Evolutionary conservation across 2,113 vertebrate genomes (phyloP), one percentile per base, ranked within the genome.

Genomic region (Podarcis cretensis): DNA sequence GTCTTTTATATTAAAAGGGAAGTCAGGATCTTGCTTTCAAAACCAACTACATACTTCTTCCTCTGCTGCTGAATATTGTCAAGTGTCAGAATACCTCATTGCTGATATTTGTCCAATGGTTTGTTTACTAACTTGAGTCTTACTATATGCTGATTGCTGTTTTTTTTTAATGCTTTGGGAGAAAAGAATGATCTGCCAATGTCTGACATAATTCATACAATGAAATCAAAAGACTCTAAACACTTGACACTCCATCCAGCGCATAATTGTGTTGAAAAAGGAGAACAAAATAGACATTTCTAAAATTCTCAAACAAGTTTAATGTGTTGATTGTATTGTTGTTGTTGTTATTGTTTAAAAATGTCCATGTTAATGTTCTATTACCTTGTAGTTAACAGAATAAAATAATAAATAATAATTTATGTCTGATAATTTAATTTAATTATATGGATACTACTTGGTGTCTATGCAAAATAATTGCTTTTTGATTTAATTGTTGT

Each of bases 1-100:
- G 84, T 93, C 96, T 97, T 97, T 97, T 97, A 96, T 95, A 96
- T 97, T 97, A 96, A 97, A 97, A 97, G 97, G 92, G 89, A 92
- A 96, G 94, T 94, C 92, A 89, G 76, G 68, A 94, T 95, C 84
- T 94, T 96, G 93, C 95, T 96, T 94, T 94, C 94, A 96, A 96
- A 96, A 96, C 94, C 91, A 95, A 4, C 54, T 94, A 87, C 91
- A 85, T 95, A 93, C 91, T 91, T 96, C 93, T 96, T 78, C 81
- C 92, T 40, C 81, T 95, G 84, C 96, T 97, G 92, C 90, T 96
- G 85, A 48, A 74, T 94, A 91, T 90, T 89, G 59, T 80, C 10
- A 14, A 92, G 95, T 81, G 94, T 95, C 88, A 92, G 88, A 94
- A 92, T 96, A 96, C 92, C 93, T 96, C 94, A 94, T 89, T 90